Conservation (phyloP, 2,888 invertebrate species). For the Oscheius sp. region DNA sequence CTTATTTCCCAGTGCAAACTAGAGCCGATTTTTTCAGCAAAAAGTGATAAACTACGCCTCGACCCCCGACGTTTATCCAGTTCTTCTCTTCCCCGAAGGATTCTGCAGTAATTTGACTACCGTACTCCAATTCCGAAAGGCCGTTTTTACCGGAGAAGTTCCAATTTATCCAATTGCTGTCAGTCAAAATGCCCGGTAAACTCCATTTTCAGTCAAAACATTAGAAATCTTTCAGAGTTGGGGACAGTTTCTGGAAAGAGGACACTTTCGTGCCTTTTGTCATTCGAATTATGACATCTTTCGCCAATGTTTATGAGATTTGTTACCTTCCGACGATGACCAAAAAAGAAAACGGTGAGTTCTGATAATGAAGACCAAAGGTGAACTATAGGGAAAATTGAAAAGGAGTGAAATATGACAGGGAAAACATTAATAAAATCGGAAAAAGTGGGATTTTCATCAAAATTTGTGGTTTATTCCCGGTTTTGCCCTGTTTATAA, state of each 20-base stretch:
- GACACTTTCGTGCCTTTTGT: constrained; percentile 52
- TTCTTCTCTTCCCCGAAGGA: constrained; percentile 67
- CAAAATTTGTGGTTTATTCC: no score
- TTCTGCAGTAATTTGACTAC: constrained; percentile 61
- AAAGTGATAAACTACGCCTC: constrained; percentile 37
- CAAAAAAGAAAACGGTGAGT: constrained; percentile 37
- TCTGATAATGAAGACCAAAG: no score
- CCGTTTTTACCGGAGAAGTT: constrained; percentile 49
- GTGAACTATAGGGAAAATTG: not conserved
- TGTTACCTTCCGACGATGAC: constrained; percentile 49
- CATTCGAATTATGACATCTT: constrained; percentile 52
- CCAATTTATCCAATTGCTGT: constrained; percentile 53
- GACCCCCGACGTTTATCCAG: constrained; percentile 46
- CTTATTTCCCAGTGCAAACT: no score
- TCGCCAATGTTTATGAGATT: constrained; percentile 47
- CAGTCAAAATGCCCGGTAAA: constrained; percentile 44
- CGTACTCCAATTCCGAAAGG: constrained; percentile 58
- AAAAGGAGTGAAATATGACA: no score
- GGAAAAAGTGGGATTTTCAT: no score
- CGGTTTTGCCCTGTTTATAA: no score
- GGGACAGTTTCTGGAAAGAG: constrained; percentile 58
- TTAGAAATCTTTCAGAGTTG: constrained; percentile 41
- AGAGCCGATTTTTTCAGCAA: constrained; percentile 26
- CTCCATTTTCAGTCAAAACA: not conserved
- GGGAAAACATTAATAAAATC: no score